Conservation (phyloP, 1,140 invertebrate genomes). For the Tetragonula clypearis region DNA sequence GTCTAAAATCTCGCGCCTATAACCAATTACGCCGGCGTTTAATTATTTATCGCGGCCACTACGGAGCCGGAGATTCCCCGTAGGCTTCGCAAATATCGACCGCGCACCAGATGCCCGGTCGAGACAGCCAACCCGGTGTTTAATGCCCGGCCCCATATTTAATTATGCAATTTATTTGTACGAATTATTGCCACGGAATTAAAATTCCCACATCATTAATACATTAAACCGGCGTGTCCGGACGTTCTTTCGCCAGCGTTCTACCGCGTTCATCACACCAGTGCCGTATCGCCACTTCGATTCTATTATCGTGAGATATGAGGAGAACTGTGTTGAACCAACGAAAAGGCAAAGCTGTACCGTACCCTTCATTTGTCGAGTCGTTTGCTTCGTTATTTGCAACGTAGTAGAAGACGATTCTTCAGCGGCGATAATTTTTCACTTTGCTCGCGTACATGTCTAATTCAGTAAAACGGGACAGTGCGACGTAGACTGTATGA, state of each 20-base stretch:
- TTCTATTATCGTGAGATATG: background rate
- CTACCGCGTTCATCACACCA: background rate
- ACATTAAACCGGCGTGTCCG: background rate
- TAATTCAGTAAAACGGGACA: background rate
- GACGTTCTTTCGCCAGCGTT: background rate
- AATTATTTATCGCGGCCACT: slow-evolving; percentile 45
- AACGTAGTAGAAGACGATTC: background rate
- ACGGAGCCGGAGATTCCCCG: slow-evolving; percentile 43
- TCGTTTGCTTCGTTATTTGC: no score
- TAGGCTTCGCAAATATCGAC: slow-evolving; percentile 52
- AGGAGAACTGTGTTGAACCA: no score
- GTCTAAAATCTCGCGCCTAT: slow-evolving; percentile 43
- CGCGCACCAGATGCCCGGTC: slow-evolving; percentile 29
- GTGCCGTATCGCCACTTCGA: background rate
- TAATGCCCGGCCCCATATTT: slow-evolving; percentile 42
- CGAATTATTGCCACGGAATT: slow-evolving; percentile 41
- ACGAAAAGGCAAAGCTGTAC: background rate
- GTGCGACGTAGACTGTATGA: background rate
- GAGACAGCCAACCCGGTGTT: slow-evolving; percentile 31
- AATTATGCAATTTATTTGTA: slow-evolving; percentile 42
- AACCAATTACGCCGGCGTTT: slow-evolving; percentile 44
- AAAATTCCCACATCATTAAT: slow-evolving; percentile 50
- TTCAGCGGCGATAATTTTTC: background rate
- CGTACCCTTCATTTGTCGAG: background rate
- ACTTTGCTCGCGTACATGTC: background rate